Evolutionary conservation across 2,113 vertebrate species (phyloP), one percentile per base, ranked within the genome.

Genomic region (Ammospiza nelsoni): DNA sequence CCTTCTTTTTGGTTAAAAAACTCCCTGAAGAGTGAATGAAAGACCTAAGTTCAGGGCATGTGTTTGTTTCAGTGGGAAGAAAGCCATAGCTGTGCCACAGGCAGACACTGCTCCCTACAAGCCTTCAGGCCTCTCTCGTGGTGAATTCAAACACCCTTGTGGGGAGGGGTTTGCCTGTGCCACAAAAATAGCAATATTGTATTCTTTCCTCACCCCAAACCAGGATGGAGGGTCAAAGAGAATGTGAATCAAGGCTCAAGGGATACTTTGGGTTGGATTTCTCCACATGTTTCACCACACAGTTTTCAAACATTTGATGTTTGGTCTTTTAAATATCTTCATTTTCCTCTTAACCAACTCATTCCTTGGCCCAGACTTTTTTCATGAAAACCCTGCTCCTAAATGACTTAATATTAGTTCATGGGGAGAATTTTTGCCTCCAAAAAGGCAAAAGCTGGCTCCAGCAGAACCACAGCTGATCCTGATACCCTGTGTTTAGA

Each of bases 21-120:
- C 29, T 92, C 41, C 37, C n/a, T 41, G 15, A 76, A 83, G 46
- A 63, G 15, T 0, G 0, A 76, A 48, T 1, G 1, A 3, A 17
- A 86, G 13, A 19, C 29, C 5, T 37, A 54, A 87, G 17, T 25
- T 35, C 23, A 78, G 48, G 51, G 44, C 19, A 27, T 71, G 48
- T 6, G 67, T 80, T 86, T 88, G 39, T 90, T 85, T 90, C 48
- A 22, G 25, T 9, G n/a, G 9, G 41, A 16, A 81, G 65, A 66
- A 77, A 62, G 61, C 41, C 46, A 14, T 16, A n/a, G n/a, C 65
- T 77, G 41, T 69, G 33, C 61, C 25, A 28, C 8, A 54, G 3
- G 7, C 49, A 57, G 62, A 54, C 76, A 51, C 29, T 0, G 2
- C 24, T 90, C 31, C 41, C 74, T 46, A 37, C 23, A 35, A 89